Evolutionary conservation across 2,888 invertebrate species (phyloP).

Genomic region (Crioceris asparagi): DNA sequence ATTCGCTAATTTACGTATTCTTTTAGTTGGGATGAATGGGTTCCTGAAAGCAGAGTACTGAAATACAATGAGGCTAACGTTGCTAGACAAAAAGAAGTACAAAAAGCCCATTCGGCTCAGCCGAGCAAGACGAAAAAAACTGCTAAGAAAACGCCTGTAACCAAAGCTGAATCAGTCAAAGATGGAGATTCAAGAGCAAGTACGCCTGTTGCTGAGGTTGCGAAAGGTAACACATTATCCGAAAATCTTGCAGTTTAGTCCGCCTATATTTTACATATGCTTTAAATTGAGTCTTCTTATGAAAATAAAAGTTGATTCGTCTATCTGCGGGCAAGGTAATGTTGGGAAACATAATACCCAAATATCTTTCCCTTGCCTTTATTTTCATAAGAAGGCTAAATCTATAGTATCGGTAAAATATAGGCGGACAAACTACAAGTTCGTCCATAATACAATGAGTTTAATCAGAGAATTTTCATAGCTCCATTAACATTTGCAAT

Average conservation of each 20-base stretch:
- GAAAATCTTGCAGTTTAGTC: neutral
- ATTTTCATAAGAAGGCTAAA: too few relatives aligned
- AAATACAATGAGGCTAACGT: conserved; percentile 86
- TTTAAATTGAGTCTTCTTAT: neutral
- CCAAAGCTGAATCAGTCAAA: conserved; percentile 32
- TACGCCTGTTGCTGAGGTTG: conserved; percentile 42
- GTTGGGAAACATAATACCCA: too few relatives aligned
- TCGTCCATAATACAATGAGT: too few relatives aligned
- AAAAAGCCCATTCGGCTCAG: conserved; percentile 66
- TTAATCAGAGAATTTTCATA: too few relatives aligned
- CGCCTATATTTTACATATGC: neutral
- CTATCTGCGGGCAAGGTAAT: too few relatives aligned
- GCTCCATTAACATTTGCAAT: too few relatives aligned
- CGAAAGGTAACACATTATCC: conserved; percentile 16
- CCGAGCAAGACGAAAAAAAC: conserved; percentile 54
- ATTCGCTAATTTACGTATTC: too few relatives aligned
- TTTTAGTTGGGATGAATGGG: conserved; percentile 83
- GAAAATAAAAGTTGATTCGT: too few relatives aligned
- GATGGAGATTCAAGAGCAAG: conserved; percentile 52
- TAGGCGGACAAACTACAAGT: too few relatives aligned
- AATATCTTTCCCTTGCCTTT: too few relatives aligned
- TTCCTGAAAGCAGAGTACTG: conserved; percentile 79
- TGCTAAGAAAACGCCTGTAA: conserved; percentile 18
- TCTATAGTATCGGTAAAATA: too few relatives aligned
- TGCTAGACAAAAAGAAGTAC: conserved; percentile 77